These are phyloP conservation scores for Bothrops jararaca DNA, from an alignment of 2,113 vertebrate genomes.

Conservation along the genomic window DNA sequence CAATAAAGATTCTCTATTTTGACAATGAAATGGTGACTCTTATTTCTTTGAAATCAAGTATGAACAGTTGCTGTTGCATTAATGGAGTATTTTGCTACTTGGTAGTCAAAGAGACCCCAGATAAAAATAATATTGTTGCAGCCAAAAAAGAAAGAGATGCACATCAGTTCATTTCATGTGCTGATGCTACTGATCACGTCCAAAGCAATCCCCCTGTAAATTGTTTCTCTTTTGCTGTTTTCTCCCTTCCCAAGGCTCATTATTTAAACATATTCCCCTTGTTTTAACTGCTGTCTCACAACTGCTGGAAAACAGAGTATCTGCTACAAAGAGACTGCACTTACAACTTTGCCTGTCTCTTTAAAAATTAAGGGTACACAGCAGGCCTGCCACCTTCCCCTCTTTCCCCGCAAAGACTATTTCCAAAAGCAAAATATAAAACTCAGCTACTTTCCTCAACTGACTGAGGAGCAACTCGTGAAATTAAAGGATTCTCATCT, in stretches of 20 bases:
- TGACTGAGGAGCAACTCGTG: not conserved
- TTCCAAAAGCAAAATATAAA: not conserved
- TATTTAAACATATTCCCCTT: slow-evolving; percentile 44
- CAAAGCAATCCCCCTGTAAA: slow-evolving; percentile 31
- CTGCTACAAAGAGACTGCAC: slow-evolving; percentile 46
- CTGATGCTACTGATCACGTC: slow-evolving; percentile 4
- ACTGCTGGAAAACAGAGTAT: slow-evolving; percentile 26
- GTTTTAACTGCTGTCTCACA: slow-evolving; percentile 44
- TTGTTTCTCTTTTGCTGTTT: not conserved
- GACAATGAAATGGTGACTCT: slow-evolving; percentile 25
- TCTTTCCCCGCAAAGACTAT: slow-evolving; percentile 24
- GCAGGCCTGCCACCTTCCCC: slow-evolving; percentile 21
- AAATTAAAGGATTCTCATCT: not conserved
- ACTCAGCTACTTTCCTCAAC: not conserved
- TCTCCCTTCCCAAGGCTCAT: slow-evolving; percentile 28
- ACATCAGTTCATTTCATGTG: slow-evolving; percentile 32
- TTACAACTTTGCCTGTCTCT: slow-evolving; percentile 3
- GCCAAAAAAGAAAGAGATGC: slow-evolving; percentile 2
- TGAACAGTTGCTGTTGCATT: slow-evolving; percentile 18
- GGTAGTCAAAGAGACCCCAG: slow-evolving; percentile 42
- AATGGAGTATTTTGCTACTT: slow-evolving; percentile 34
- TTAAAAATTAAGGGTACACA: not conserved
- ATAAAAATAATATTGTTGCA: slow-evolving; percentile 27
- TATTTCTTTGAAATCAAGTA: slow-evolving; percentile 26
- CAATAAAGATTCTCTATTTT: slow-evolving; percentile 43